These are phyloP conservation scores for Diceros bicornis DNA, from an alignment of 2,797 vertebrate genomes.

Conservation along the genomic window DNA sequence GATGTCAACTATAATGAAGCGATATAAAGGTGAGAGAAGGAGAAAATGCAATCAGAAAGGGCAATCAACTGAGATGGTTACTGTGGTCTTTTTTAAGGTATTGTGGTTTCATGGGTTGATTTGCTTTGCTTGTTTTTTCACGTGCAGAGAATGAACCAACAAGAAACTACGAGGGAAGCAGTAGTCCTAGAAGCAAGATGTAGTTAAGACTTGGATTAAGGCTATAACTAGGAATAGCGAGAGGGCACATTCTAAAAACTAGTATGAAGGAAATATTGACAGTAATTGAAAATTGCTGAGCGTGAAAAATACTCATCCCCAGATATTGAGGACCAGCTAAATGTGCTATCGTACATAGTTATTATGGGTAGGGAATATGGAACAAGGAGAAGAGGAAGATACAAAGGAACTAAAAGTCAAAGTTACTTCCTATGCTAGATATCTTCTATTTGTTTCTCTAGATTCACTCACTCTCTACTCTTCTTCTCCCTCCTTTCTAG, in stretches of 20 bases:
- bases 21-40: conserved; percentile 30
- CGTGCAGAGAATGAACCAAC: conserved; percentile 28
- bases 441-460: background rate
- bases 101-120: background rate
- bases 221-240: background rate
- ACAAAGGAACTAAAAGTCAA: background rate
- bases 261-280: background rate
- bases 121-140: conserved; percentile 4
- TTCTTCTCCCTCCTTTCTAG: background rate
- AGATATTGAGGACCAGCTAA: background rate
- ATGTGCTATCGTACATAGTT: background rate
- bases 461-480: background rate
- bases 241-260: background rate
- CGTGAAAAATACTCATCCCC: background rate
- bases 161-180: background rate
- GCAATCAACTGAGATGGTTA: background rate
- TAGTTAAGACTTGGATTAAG: background rate
- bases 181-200: background rate
- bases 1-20: conserved; percentile 7
- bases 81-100: background rate
- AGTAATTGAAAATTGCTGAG: background rate
- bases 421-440: background rate
- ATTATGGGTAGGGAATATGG: background rate
- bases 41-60: conserved; percentile 13
- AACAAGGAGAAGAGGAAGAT: background rate